Conservation (phyloP, 2,888 invertebrate species). For the Perizoma flavofasciatum region DNA sequence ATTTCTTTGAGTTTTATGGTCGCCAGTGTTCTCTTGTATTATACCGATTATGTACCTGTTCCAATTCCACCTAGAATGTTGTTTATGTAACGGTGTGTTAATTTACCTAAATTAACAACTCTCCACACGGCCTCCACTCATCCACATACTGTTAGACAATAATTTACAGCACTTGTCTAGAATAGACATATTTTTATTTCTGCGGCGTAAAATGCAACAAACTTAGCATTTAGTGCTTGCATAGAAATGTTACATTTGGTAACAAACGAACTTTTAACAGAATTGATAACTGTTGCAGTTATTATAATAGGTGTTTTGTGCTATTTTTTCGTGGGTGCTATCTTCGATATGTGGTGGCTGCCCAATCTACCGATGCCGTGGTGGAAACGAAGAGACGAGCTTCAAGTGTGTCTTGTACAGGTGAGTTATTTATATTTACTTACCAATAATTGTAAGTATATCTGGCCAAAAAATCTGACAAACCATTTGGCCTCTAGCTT, state of each 20-base stretch:
- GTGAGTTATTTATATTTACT: constrained; percentile 32
- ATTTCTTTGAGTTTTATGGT: too few species aligned
- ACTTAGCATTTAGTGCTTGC: too few species aligned
- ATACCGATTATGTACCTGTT: constrained; percentile 7
- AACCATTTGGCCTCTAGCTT: too few species aligned
- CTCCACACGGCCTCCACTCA: constrained; percentile 24
- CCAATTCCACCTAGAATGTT: constrained; percentile 34
- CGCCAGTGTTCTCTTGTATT: too few species aligned
- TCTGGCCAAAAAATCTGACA: too few species aligned
- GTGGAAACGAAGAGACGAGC: constrained; percentile 35
- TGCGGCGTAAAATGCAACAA: neutral
- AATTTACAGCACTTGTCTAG: constrained; percentile 23
- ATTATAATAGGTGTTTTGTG: constrained; percentile 18
- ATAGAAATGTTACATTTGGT: constrained; percentile 27
- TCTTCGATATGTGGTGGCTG: constrained; percentile 41
- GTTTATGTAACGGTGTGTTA: constrained; percentile 39
- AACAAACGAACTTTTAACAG: constrained; percentile 23
- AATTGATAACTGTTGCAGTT: constrained; percentile 18
- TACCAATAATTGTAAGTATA: too few species aligned
- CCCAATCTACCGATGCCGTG: constrained; percentile 18
- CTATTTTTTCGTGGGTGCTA: constrained; percentile 19
- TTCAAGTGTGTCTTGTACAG: constrained; percentile 31
- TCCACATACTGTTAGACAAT: constrained; percentile 22
- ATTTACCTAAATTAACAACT: constrained; percentile 46
- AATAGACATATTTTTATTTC: neutral